Conservation (phyloP, 1,140 invertebrate genomes). For the Choristoneura fumiferana region DNA sequence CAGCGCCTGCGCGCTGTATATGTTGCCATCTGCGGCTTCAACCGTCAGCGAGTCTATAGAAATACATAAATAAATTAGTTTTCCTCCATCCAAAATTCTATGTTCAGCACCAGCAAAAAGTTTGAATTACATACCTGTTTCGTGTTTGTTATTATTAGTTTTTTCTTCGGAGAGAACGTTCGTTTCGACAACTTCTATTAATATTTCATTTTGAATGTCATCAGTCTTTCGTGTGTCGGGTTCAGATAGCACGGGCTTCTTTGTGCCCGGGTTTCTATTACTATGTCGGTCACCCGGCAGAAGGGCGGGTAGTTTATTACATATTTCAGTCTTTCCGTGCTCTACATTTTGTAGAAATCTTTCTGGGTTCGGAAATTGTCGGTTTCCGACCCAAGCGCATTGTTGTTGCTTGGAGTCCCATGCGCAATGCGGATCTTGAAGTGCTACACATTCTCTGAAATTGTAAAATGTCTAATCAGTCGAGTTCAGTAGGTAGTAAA, state of each 20-base stretch:
- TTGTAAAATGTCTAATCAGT: constrained; percentile 29
- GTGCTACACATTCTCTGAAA: constrained; percentile 90
- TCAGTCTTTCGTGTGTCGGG: constrained; percentile 51
- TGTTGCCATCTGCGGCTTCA: constrained; percentile 80
- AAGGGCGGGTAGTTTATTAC: constrained; percentile 79
- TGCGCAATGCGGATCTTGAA: constrained; percentile 98
- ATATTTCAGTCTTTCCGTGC: constrained; percentile 83
- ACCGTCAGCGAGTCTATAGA: constrained; percentile 80
- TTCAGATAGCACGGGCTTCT: constrained; percentile 59
- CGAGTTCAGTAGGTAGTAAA: constrained; percentile 16
- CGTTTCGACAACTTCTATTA: constrained; percentile 70
- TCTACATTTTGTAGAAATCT: constrained; percentile 87
- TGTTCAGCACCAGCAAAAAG: too few relatives aligned
- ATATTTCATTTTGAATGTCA: constrained; percentile 69
- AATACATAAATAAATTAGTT: too few relatives aligned
- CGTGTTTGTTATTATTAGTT: constrained; percentile 57
- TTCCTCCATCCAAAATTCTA: too few relatives aligned
- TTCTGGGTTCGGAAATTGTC: constrained; percentile 82
- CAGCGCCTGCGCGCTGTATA: constrained; percentile 89
- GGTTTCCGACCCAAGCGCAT: constrained; percentile 85
- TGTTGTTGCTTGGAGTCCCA: constrained; percentile 90
- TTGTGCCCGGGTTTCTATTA: constrained; percentile 65
- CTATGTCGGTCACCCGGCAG: constrained; percentile 56
- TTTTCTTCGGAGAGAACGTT: constrained; percentile 65
- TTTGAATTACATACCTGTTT: constrained; percentile 56